Conservation (phyloP, 2,113 vertebrate genomes). For the Camelus dromedarius region DNA sequence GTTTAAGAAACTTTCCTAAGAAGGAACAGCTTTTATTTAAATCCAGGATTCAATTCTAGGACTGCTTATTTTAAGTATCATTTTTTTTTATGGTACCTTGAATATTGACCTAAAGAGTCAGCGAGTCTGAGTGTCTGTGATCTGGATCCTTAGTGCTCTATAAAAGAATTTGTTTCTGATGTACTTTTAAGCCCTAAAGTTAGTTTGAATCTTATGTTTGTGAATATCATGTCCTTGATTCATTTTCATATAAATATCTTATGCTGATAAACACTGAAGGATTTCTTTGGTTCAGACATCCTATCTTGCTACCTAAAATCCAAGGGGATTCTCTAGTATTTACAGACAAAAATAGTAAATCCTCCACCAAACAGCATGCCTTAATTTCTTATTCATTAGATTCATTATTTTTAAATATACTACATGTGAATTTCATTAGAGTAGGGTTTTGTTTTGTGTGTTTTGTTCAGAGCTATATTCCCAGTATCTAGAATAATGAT, state of each 20-base stretch:
- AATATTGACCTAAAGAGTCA: neutral
- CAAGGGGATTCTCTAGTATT: neutral
- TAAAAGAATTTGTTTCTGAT: neutral
- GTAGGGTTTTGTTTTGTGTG: neutral
- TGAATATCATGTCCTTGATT: neutral
- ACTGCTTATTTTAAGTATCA: neutral
- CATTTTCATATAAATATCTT: neutral
- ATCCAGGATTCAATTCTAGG: neutral
- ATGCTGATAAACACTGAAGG: neutral
- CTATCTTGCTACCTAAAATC: neutral
- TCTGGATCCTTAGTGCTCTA: neutral
- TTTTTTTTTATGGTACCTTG: neutral
- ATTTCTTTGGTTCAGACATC: neutral
- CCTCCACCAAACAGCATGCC: neutral
- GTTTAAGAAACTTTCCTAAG: neutral
- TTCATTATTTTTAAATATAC: neutral
- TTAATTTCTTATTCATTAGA: neutral
- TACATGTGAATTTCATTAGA: neutral
- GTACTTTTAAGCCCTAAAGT: neutral
- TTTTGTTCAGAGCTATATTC: neutral
- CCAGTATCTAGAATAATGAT: neutral
- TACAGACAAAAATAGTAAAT: neutral
- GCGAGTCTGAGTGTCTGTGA: neutral
- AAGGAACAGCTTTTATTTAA: neutral
- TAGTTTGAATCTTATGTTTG: neutral